Conservation (phyloP, 2,797 vertebrate species). For the Apodemus agrarius region DNA sequence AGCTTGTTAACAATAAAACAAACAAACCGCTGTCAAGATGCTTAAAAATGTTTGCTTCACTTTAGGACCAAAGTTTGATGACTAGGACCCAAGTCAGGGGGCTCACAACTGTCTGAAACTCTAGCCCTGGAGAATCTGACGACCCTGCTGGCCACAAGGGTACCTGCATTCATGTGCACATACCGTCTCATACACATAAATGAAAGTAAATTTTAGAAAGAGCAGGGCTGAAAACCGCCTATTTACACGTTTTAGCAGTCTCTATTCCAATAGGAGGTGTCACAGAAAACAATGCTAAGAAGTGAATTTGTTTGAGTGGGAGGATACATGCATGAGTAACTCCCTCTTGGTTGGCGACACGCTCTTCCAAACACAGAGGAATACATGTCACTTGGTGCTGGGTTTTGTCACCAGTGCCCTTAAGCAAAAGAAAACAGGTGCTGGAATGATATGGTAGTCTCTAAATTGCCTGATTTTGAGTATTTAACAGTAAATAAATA, state of each 20-base stretch:
- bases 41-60: not conserved
- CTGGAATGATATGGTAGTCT: constrained; percentile 37
- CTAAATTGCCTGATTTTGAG: constrained; percentile 43
- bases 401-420: not conserved
- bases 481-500: constrained; percentile 33
- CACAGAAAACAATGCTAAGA: constrained; percentile 9
- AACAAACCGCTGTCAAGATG: not conserved
- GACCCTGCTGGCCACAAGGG: not conserved
- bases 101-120: not conserved
- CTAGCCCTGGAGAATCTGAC: not conserved
- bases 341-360: constrained; percentile 22
- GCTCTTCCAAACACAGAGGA: constrained; percentile 52
- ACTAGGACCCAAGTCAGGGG: not conserved
- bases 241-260: not conserved
- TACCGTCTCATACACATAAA: not conserved
- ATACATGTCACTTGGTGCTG: constrained; percentile 37
- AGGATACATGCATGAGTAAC: not conserved
- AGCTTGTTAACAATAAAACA: not conserved
- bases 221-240: not conserved
- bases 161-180: not conserved
- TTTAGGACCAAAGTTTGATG: not conserved
- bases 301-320: constrained; percentile 30
- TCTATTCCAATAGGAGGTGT: constrained; percentile 2
- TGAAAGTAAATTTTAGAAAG: not conserved
- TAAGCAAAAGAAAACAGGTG: constrained; percentile 57